Conservation (phyloP, 2,888 invertebrate species). For the Galeruca laticollis region DNA sequence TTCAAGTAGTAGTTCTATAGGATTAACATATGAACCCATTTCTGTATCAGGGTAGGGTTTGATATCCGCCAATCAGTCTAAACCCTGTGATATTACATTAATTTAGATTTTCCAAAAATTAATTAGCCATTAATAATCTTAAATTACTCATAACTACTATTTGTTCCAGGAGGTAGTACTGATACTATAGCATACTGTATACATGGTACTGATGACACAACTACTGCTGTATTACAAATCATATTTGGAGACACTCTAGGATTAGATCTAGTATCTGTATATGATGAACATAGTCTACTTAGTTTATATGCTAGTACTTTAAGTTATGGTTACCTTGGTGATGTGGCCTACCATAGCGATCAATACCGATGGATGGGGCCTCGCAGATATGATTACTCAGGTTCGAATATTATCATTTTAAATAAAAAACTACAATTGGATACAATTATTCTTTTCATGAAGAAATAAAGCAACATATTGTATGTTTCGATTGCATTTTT, state of each 20-base stretch:
- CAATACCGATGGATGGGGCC: constrained; percentile 89
- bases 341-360: constrained; percentile 84
- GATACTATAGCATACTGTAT: constrained; percentile 84
- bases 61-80: too few relatives aligned
- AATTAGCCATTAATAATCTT: too few relatives aligned
- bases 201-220: constrained; percentile 83
- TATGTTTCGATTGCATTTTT: too few relatives aligned
- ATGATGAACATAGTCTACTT: constrained; percentile 71
- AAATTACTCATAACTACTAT: too few relatives aligned
- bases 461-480: too few relatives aligned
- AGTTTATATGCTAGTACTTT: constrained; percentile 82
- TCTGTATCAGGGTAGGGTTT: too few relatives aligned
- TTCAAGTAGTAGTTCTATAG: too few relatives aligned
- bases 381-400: constrained; percentile 82
- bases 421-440: neutral
- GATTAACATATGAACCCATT: too few relatives aligned
- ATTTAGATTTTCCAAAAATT: neutral
- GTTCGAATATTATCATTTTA: constrained; percentile 61
- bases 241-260: constrained; percentile 81
- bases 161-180: constrained; percentile 73
- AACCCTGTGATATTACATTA: too few relatives aligned
- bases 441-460: too few relatives aligned
- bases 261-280: constrained; percentile 82
- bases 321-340: constrained; percentile 89
- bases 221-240: constrained; percentile 85